Evolutionary conservation across 1,140 invertebrate species (phyloP), one percentile per base, ranked within the genome.

Genomic region (Gryllus bimaculatus): DNA sequence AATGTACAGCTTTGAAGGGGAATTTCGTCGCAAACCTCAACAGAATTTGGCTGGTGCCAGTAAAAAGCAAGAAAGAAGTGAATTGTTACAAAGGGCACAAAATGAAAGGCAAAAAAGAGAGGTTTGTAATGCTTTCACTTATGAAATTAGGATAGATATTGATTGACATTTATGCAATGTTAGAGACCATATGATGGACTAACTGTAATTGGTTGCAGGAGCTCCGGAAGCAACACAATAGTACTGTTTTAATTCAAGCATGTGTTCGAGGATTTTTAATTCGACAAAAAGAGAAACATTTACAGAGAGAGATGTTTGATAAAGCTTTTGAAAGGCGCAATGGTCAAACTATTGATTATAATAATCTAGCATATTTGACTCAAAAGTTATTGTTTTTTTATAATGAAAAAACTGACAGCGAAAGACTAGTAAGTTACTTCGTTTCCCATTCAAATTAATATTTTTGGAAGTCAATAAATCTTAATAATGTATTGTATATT

Each of bases 11-110:
- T 98, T 98, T 86, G 96, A 98, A 84, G 97, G 97, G 76, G 93
- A 98, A 84, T 96, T 94, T 85, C 90, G 94, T 80, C 89, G 93
- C 75, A 92, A 91, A 84, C 97, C 97, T 0, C 90, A 95, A 81
- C 96, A 98, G 87, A 96, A 95, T 87, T 88, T 98, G 81, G 91
- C 94, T 75, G 97, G 97, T 74, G 93, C 94, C 8, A 95, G 94
- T 86, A 92, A 85, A 87, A 91, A 90, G 87, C 90, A 90, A 87
- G 92, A 90, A 49, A 91, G 93, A 82, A 92, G 94, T 82, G 89
- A 91, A 79, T 87, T 98, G 21, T 87, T 98, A 78, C 89, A 91
- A 77, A 90, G 93, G 85, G 93, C 93, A 49, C 94, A 96, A 82
- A 88, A 91, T 82, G 95, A 98, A 86, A 89, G 96, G 82, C 89